A percentile compares a stretch with the other conserved stretches of the same genome.
phyloP scores from a whole-genome alignment of 2,888 invertebrate genomes.

The Erannis defoliaria region DNA sequence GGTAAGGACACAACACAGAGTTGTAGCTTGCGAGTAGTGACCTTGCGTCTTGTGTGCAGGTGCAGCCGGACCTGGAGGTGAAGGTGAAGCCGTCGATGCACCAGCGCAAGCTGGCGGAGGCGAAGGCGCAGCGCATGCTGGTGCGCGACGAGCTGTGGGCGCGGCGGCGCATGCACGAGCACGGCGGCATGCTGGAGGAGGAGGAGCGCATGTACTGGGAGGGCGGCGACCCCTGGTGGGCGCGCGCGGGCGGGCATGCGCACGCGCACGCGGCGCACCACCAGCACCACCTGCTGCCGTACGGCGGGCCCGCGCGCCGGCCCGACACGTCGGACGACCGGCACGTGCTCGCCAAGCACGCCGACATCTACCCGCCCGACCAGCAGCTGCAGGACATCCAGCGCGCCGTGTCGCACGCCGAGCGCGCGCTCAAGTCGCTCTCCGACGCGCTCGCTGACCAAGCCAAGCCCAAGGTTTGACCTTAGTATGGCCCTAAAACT shows the following conservation, averaged over 20 bases:
- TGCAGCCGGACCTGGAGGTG: conserved; percentile 96
- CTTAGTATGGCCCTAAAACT: neutral
- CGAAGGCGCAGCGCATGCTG: conserved; percentile 93
- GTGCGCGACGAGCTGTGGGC: conserved; percentile 90
- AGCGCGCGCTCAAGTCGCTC: conserved; percentile 97
- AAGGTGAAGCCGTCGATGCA: conserved; percentile 98
- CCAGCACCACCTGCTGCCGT: conserved; percentile 69
- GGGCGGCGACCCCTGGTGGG: conserved; percentile 89
- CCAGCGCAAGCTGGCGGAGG: conserved; percentile 92
- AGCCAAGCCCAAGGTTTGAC: conserved; percentile 68
- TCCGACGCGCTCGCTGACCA: conserved; percentile 94
- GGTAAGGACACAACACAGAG: too few relatives aligned
- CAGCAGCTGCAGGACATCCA: conserved; percentile 96
- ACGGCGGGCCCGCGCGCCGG: conserved; percentile 89
- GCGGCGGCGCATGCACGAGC: conserved; percentile 88
- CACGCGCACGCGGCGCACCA: conserved; percentile 75
- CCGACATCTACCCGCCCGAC: conserved; percentile 97
- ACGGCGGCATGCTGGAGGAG: conserved; percentile 84
- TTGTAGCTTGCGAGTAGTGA: too few relatives aligned
- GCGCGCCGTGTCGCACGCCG: conserved; percentile 96
- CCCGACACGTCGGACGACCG: conserved; percentile 98
- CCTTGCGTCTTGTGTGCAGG: conserved; percentile 64
- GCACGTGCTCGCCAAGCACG: conserved; percentile 97
- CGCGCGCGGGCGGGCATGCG: too few relatives aligned
- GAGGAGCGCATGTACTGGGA: conserved; percentile 96